phyloP scores from a whole-genome alignment of 2,797 vertebrate species.

The Orientallactaga sibirica region DNA sequence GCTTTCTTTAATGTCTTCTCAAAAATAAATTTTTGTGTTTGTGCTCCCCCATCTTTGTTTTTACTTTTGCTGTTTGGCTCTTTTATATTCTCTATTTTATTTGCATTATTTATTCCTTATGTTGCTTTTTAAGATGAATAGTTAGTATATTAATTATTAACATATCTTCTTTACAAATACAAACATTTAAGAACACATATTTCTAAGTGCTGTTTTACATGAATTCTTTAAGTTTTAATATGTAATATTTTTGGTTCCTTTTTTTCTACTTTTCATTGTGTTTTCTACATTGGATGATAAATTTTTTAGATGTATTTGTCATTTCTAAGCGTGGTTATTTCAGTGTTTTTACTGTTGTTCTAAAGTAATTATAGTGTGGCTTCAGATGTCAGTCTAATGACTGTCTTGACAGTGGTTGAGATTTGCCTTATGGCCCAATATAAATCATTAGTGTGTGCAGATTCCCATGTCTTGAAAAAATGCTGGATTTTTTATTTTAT shows the following conservation, averaged over 20 bases:
- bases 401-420: constrained; percentile 16
- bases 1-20: constrained; percentile 6
- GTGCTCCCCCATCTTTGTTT: constrained; percentile 38
- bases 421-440: neutral
- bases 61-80: neutral
- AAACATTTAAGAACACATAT: neutral
- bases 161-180: neutral
- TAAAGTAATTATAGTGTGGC: constrained; percentile 29
- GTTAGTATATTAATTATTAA: constrained; percentile 11
- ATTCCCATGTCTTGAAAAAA: constrained; percentile 38
- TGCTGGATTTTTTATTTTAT: neutral
- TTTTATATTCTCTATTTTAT: neutral
- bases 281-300: constrained; percentile 40
- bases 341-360: constrained; percentile 26
- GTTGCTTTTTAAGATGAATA: neutral
- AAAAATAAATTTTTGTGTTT: constrained; percentile 17
- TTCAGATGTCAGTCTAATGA: neutral
- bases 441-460: neutral
- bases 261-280: neutral
- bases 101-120: neutral
- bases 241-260: constrained; percentile 11
- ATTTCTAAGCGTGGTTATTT: constrained; percentile 33
- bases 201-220: constrained; percentile 19
- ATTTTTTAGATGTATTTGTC: constrained; percentile 20
- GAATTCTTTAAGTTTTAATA: neutral